Evolutionary conservation across 2,113 vertebrate genomes (phyloP).

Genomic region (Ammospiza nelsoni): DNA sequence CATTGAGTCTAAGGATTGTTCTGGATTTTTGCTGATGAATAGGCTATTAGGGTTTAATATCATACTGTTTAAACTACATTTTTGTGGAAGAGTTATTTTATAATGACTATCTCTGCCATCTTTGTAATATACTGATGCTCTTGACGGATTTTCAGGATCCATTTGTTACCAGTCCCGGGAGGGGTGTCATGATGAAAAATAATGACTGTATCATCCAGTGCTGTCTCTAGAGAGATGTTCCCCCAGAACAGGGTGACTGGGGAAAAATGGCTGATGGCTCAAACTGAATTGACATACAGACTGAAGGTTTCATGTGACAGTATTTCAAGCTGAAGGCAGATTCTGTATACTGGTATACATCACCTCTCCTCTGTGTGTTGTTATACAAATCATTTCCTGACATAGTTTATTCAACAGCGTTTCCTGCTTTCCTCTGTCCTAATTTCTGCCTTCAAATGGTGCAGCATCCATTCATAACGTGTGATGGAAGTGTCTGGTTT

Average conservation of each 20-base stretch:
- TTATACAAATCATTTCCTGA: not conserved
- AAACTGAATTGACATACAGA: not conserved
- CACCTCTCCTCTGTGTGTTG: not conserved
- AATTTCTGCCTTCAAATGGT: not conserved
- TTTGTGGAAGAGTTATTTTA: not conserved
- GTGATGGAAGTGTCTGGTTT: not conserved
- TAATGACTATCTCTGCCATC: not conserved
- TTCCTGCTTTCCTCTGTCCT: not conserved
- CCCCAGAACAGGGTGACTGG: not conserved
- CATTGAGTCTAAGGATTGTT: not conserved
- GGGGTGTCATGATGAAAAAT: slow-evolving; percentile 41
- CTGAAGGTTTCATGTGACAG: not conserved
- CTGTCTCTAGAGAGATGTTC: not conserved
- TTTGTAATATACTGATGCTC: not conserved
- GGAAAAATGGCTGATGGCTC: slow-evolving; percentile 9
- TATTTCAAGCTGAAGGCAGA: not conserved
- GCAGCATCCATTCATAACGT: not conserved
- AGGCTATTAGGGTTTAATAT: not conserved
- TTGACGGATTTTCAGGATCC: slow-evolving; percentile 24
- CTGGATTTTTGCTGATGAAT: not conserved
- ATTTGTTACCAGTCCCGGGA: slow-evolving; percentile 5
- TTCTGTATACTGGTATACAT: not conserved
- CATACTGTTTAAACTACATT: not conserved
- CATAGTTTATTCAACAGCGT: not conserved
- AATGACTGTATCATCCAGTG: slow-evolving; percentile 2